A percentile compares a stretch with the other conserved stretches of the same genome.
Conservation (phyloP, 2,797 vertebrate genomes). For the Typhlichthys eigenmanni region DNA sequence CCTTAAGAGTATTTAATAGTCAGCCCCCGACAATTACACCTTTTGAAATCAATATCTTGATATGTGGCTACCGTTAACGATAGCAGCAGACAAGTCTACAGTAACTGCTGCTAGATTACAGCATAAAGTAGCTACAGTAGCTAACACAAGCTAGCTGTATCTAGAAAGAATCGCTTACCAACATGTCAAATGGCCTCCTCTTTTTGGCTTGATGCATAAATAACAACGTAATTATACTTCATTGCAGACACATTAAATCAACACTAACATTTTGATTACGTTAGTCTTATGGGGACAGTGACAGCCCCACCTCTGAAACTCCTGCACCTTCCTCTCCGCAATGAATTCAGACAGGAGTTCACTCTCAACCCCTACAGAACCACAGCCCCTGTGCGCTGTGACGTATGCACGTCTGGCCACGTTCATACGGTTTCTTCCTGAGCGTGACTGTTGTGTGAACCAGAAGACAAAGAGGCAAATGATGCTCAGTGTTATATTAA, state of each 20-base stretch:
- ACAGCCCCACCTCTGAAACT: conserved; percentile 46
- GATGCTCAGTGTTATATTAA: too few species aligned
- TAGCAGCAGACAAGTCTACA: conserved; percentile 26
- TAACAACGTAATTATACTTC: conserved; percentile 17
- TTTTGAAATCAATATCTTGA: not conserved
- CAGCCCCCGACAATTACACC: not conserved
- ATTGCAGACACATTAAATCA: conserved; percentile 16
- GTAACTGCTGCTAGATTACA: conserved; percentile 49
- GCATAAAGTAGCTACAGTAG: conserved; percentile 32
- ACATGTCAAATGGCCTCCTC: conserved; percentile 52
- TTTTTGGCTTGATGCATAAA: conserved; percentile 12
- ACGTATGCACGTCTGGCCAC: conserved; percentile 31
- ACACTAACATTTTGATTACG: conserved; percentile 8
- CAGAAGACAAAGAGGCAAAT: too few species aligned
- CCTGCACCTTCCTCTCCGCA: conserved; percentile 46
- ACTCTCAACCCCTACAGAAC: conserved; percentile 33
- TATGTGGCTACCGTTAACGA: not conserved
- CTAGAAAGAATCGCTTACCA: conserved; percentile 45
- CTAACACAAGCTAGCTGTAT: conserved; percentile 6
- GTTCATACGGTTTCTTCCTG: not conserved
- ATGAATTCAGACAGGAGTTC: conserved; percentile 16
- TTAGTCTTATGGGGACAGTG: conserved; percentile 24
- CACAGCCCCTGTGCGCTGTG: conserved; percentile 48
- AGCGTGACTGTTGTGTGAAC: not conserved
- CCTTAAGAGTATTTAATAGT: too few species aligned